These are phyloP conservation scores for Callospermophilus lateralis DNA, from an alignment of 2,113 vertebrate species.

Conservation along the genomic window DNA sequence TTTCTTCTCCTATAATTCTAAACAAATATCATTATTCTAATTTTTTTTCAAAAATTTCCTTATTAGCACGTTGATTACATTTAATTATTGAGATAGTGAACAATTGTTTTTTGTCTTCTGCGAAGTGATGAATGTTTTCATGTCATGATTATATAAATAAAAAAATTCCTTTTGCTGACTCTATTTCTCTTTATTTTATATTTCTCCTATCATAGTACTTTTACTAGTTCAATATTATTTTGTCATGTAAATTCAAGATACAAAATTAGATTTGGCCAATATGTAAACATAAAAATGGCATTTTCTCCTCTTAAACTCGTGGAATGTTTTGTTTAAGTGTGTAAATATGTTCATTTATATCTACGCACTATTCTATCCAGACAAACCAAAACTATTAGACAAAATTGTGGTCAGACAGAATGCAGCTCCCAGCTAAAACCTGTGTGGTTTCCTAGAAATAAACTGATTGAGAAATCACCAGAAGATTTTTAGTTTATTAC, in stretches of 20 bases:
- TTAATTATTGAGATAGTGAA: background rate
- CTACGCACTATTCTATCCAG: background rate
- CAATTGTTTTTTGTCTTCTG: constrained; percentile 20
- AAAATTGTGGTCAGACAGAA: background rate
- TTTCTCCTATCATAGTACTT: background rate
- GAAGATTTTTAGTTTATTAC: background rate
- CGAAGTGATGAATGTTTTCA: background rate
- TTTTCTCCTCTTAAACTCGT: background rate
- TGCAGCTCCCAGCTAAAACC: background rate
- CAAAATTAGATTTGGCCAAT: background rate
- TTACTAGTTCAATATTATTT: constrained; percentile 14
- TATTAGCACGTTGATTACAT: constrained; percentile 24
- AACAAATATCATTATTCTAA: too few species aligned
- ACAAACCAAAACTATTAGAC: background rate
- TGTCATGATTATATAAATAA: constrained; percentile 4
- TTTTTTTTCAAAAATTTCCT: background rate
- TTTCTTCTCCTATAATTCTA: too few species aligned
- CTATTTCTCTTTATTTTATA: constrained; percentile 39
- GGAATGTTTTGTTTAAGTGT: too few species aligned
- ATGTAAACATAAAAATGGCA: background rate
- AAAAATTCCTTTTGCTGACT: background rate
- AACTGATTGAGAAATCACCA: background rate
- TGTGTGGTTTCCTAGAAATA: background rate
- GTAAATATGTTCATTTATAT: background rate
- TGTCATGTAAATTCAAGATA: background rate